Evolutionary conservation across 1,140 invertebrate species (phyloP), one percentile per base, ranked within the genome.

Genomic region (Ceratina japonica): DNA sequence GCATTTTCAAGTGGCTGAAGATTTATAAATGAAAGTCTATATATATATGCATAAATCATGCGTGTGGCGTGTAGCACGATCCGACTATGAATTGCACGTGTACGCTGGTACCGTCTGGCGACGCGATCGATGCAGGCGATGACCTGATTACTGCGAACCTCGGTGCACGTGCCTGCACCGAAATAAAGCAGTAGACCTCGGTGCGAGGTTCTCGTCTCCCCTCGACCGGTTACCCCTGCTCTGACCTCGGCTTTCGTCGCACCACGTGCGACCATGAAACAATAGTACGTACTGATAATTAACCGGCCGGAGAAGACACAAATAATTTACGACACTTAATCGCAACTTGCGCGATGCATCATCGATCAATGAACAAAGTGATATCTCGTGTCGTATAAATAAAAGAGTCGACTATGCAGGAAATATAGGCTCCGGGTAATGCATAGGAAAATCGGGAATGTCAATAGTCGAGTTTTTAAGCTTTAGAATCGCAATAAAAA

Each of bases 111-210:
- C 66, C 65, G 65, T 44, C 52, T 59, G 61, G 59, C 69, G 65
- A 81, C 79, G 61, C 83, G 84, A 85, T 85, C 84, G 79, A 85
- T 85, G 84, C 83, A 85, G 79, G 59, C 84, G 83, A 85, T 85
- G 82, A 85, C 84, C 84, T 74, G 82, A 84, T 85, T 85, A 85
- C 84, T 54, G 56, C 65, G 61, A 75, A 81, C 75, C 78, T 80
- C 70, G 76, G 56, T 84, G 68, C 84, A 85, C 84, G 84, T 85
- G 84, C 75, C 82, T 82, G 84, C 75, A 84, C 79, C 83, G 83
- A 82, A 85, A 81, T 84, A 79, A 85, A 81, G 79, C 84, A 65
- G 65, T 63, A 58, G 59, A 62, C 71, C 66, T 56, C 64, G 64
- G 37, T 56, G 54, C 66, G 66, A 64, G n/a, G 61, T 65, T 74